Evolutionary conservation across 2,888 invertebrate genomes (phyloP).

Genomic region (Sarcophaga subvicina): DNA sequence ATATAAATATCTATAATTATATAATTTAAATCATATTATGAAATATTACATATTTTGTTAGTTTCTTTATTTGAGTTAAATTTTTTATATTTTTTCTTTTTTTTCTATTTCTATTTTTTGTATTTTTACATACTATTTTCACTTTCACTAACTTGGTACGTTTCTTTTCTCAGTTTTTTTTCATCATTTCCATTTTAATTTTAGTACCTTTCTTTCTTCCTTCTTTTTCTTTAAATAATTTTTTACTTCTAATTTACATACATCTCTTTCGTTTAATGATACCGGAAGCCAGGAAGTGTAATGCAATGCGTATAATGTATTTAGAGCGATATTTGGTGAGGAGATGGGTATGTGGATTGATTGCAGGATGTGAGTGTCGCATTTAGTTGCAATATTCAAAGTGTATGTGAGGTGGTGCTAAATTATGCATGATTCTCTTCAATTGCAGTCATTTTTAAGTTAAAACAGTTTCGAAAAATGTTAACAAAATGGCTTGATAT

Average conservation of each 20-base stretch:
- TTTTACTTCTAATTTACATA: too few species aligned
- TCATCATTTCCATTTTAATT: too few species aligned
- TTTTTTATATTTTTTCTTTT: background rate
- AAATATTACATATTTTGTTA: constrained; percentile 43
- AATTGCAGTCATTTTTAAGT: constrained; percentile 37
- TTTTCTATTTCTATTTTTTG: constrained; percentile 1
- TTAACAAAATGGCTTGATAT: constrained; percentile 53
- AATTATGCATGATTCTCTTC: constrained; percentile 17
- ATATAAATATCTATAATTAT: constrained; percentile 28
- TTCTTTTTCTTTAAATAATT: background rate
- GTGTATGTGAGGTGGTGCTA: constrained; percentile 20
- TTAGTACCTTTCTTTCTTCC: too few species aligned
- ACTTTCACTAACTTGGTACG: too few species aligned
- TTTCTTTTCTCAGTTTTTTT: too few species aligned
- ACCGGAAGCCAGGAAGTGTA: too few species aligned
- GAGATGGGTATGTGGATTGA: too few species aligned
- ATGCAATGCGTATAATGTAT: too few species aligned
- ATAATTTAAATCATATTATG: constrained; percentile 54
- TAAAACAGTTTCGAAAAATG: constrained; percentile 56
- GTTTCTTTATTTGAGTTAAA: constrained; percentile 33
- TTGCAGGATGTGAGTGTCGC: background rate
- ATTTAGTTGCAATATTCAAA: too few species aligned
- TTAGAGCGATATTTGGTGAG: too few species aligned
- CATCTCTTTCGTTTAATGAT: too few species aligned
- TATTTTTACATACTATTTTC: constrained; percentile 24